Conservation (phyloP, 2,113 vertebrate genomes). For the Cyprinodon tularosa region DNA sequence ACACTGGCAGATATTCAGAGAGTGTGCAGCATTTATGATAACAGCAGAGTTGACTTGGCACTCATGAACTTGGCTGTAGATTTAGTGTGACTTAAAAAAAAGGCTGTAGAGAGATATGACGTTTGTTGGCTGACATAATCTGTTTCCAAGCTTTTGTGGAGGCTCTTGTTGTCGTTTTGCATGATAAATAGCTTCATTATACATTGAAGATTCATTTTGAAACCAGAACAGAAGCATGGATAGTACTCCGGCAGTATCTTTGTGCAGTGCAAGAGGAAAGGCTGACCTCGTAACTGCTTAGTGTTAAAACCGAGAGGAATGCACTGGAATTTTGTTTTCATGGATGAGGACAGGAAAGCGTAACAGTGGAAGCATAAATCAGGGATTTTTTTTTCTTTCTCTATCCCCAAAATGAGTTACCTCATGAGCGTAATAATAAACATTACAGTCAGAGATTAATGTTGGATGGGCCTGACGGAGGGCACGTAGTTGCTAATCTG, state of each 20-base stretch:
- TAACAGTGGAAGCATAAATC: slow-evolving; percentile 74
- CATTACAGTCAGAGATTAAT: slow-evolving; percentile 69
- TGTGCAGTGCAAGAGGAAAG: slow-evolving; percentile 65
- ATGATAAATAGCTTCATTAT: background rate
- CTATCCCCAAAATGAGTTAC: slow-evolving; percentile 60
- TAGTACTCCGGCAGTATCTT: slow-evolving; percentile 24
- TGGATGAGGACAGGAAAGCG: slow-evolving; percentile 70
- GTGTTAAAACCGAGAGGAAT: slow-evolving; percentile 66
- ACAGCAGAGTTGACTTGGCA: slow-evolving; percentile 51
- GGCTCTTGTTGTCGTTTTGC: slow-evolving; percentile 28
- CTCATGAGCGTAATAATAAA: slow-evolving; percentile 75
- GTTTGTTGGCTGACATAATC: slow-evolving; percentile 68
- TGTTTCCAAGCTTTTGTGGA: slow-evolving; percentile 34
- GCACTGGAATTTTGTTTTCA: slow-evolving; percentile 71
- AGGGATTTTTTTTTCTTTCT: slow-evolving; percentile 34
- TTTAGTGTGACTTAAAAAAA: slow-evolving; percentile 42
- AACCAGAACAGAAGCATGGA: slow-evolving; percentile 1
- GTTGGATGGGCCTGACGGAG: slow-evolving; percentile 73
- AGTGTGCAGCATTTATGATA: slow-evolving; percentile 56
- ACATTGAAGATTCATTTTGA: background rate
- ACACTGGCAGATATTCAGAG: slow-evolving; percentile 72
- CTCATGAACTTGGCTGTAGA: slow-evolving; percentile 54
- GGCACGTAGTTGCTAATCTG: slow-evolving; percentile 76
- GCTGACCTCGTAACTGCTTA: slow-evolving; percentile 66
- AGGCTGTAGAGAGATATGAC: slow-evolving; percentile 51